Conservation (phyloP, 2,113 vertebrate species). For the Aptenodytes patagonicus region DNA sequence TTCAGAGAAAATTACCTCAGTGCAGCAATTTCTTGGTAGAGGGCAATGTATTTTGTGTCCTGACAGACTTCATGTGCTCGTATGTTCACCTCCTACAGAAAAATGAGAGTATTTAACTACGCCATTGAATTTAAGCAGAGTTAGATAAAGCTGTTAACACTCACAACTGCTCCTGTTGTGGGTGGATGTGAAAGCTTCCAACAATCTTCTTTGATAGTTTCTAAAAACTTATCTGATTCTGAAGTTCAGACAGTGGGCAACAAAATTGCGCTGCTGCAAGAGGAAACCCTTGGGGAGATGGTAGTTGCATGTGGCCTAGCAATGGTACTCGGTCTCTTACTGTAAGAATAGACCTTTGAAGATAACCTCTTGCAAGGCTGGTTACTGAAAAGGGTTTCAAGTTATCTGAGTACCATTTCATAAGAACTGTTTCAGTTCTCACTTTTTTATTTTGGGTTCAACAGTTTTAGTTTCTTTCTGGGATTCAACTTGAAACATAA, state of each 20-base stretch:
- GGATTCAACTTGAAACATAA: background rate
- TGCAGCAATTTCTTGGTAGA: background rate
- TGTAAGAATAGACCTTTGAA: background rate
- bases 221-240: background rate
- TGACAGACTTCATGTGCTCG: background rate
- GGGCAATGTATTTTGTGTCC: background rate
- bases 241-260: background rate
- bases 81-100: background rate
- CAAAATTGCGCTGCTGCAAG: background rate
- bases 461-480: background rate
- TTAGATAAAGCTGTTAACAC: background rate
- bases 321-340: background rate
- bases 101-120: background rate
- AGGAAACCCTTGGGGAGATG: background rate
- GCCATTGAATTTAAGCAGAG: background rate
- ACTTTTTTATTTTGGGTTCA: background rate
- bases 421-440: background rate
- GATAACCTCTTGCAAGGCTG: background rate
- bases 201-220: background rate
- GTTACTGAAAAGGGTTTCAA: background rate
- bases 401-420: background rate
- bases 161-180: background rate
- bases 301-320: rapidly evolving
- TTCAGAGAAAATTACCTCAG: background rate
- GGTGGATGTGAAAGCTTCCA: background rate